These are phyloP conservation scores for Drosophila birchii DNA, from an alignment of 2,888 invertebrate species.

Conservation along the genomic window DNA sequence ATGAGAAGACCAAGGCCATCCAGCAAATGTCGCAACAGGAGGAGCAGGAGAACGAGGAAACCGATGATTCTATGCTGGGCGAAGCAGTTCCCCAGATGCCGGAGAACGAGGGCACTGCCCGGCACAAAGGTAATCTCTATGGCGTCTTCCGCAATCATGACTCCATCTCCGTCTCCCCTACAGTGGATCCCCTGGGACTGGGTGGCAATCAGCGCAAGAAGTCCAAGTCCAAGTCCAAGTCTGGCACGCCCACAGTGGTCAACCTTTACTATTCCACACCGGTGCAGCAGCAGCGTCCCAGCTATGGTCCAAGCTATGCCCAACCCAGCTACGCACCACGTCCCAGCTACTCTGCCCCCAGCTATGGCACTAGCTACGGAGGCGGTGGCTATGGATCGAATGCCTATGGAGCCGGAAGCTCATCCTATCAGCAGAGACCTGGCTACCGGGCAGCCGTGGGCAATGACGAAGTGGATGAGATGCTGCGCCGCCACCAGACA, in stretches of 20 bases:
- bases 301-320: constrained; percentile 43
- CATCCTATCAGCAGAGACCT: constrained; percentile 40
- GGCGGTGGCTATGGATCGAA: constrained; percentile 61
- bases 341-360: constrained; percentile 12
- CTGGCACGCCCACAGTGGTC: constrained; percentile 52
- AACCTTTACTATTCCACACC: constrained; percentile 65
- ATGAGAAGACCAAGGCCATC: constrained; percentile 16
- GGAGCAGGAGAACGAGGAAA: constrained; percentile 7
- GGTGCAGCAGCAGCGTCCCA: constrained; percentile 22
- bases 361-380: constrained; percentile 58
- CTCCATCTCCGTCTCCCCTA: constrained; percentile 21
- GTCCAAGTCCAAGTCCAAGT: constrained; percentile 31
- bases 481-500: constrained; percentile 72
- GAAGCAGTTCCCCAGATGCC: constrained; percentile 74
- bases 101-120: constrained; percentile 57
- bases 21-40: constrained; percentile 24
- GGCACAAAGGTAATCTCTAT: constrained; percentile 83
- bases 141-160: constrained; percentile 70
- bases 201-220: constrained; percentile 63
- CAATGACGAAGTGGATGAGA: constrained; percentile 72
- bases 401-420: constrained; percentile 57
- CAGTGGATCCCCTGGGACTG: constrained; percentile 56
- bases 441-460: constrained; percentile 76
- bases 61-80: constrained; percentile 33
- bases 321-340: constrained; percentile 3